These are phyloP conservation scores for Keiferia lycopersicella DNA, from an alignment of 2,888 invertebrate species.

Conservation along the genomic window DNA sequence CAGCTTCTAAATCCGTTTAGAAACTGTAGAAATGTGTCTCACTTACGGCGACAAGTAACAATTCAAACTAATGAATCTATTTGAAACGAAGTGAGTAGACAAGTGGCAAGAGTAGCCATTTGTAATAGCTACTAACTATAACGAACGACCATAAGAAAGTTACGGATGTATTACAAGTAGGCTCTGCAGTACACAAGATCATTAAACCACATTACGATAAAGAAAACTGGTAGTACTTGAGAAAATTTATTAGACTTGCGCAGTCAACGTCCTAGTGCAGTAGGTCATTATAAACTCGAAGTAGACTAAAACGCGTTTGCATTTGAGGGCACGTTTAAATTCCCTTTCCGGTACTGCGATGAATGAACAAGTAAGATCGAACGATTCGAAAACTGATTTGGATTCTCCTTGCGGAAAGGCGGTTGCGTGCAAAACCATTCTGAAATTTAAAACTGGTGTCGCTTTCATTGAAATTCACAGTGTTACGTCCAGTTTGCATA, in stretches of 20 bases:
- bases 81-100: conserved; percentile 7
- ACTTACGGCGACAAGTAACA: neutral
- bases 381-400: conserved; percentile 44
- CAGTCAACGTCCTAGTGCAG: conserved; percentile 16
- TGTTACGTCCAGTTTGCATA: conserved; percentile 76
- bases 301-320: conserved; percentile 19
- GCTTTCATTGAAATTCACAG: conserved; percentile 73
- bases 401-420: conserved; percentile 50
- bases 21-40: neutral
- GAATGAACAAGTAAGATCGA: conserved; percentile 28
- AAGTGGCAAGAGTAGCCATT: conserved; percentile 11
- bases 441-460: conserved; percentile 52
- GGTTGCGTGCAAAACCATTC: conserved; percentile 34
- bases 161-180: conserved; percentile 12
- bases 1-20: neutral
- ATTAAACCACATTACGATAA: conserved; percentile 13
- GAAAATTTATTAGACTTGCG: conserved; percentile 8
- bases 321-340: conserved; percentile 21
- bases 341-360: conserved; percentile 22
- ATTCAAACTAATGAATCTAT: conserved; percentile 5
- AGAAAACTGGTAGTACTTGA: conserved; percentile 15
- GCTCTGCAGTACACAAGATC: conserved; percentile 7
- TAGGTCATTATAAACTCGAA: conserved; percentile 12
- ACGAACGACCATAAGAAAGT: conserved; percentile 17
- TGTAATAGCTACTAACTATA: conserved; percentile 13